These are phyloP conservation scores for Squalus acanthias DNA, from an alignment of 2,797 vertebrate genomes.

Conservation along the genomic window DNA sequence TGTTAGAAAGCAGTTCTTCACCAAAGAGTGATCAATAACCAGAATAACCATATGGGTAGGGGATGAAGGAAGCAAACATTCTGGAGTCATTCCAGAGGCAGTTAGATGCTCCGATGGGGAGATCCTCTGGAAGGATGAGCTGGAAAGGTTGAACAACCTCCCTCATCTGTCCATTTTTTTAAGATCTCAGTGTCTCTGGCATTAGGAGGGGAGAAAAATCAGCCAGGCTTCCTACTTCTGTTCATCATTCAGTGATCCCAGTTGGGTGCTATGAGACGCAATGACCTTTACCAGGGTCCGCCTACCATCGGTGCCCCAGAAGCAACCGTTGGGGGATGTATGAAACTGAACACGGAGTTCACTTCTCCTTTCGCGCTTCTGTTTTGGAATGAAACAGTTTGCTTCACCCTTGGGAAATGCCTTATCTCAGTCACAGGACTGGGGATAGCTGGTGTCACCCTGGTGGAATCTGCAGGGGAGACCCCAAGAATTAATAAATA, in stretches of 20 bases:
- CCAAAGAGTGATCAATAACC: too few relatives aligned
- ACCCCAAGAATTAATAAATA: neutral
- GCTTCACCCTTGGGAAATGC: too few relatives aligned
- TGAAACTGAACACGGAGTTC: neutral
- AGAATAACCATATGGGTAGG: neutral
- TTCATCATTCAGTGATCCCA: neutral
- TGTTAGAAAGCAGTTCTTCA: neutral
- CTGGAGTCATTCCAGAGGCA: neutral
- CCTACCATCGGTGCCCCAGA: too few relatives aligned
- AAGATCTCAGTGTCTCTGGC: too few relatives aligned
- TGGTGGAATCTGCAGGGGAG: neutral
- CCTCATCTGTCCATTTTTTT: too few relatives aligned
- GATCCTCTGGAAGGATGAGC: neutral
- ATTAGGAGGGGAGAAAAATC: too few relatives aligned
- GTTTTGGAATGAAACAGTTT: too few relatives aligned
- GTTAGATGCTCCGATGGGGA: neutral
- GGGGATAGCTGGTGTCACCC: too few relatives aligned
- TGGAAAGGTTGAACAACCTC: neutral
- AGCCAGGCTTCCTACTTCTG: neutral
- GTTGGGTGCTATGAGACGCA: neutral
- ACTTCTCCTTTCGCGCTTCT: too few relatives aligned
- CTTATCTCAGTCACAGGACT: neutral
- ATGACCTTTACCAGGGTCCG: too few relatives aligned
- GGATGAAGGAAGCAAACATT: too few relatives aligned
- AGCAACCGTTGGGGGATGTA: too few relatives aligned